These are phyloP conservation scores for Alviniconcha marisindica DNA, from an alignment of 1,140 invertebrate genomes.

Conservation along the genomic window DNA sequence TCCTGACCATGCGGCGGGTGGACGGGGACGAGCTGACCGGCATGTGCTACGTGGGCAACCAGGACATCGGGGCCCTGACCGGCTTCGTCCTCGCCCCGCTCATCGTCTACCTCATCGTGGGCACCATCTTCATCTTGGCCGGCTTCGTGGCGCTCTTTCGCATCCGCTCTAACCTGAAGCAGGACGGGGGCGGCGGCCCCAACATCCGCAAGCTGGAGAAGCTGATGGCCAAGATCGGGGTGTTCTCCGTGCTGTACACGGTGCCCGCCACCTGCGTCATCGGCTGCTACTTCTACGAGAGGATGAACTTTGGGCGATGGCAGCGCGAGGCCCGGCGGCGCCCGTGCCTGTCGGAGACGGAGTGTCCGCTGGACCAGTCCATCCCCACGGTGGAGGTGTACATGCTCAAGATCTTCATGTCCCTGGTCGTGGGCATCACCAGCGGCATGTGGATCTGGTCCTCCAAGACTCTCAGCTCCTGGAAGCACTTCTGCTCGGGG, in stretches of 20 bases:
- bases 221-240: constrained; percentile 93
- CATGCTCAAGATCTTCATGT: constrained; percentile 83
- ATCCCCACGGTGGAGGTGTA: constrained; percentile 75
- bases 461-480: constrained; percentile 71
- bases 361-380: constrained; percentile 72
- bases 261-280: constrained; percentile 95
- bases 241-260: constrained; percentile 96
- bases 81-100: constrained; percentile 94
- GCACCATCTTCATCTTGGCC: constrained; percentile 93
- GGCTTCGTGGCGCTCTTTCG: constrained; percentile 97
- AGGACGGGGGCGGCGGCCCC: constrained; percentile 59
- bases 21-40: constrained; percentile 98
- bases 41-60: constrained; percentile 96
- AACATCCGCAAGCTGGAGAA: constrained; percentile 73
- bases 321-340: constrained; percentile 52
- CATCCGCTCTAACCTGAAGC: constrained; percentile 95
- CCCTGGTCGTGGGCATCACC: constrained; percentile 80
- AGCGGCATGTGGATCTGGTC: constrained; percentile 77
- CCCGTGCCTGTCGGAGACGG: constrained; percentile 45
- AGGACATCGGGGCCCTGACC: constrained; percentile 90
- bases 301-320: constrained; percentile 72
- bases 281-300: constrained; percentile 95
- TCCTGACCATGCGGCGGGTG: constrained; percentile 95
- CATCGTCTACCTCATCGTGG: constrained; percentile 93
- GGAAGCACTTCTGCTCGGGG: constrained; percentile 72